These are phyloP conservation scores for Tinea semifulvella DNA, from an alignment of 2,888 invertebrate species.

Conservation along the genomic window DNA sequence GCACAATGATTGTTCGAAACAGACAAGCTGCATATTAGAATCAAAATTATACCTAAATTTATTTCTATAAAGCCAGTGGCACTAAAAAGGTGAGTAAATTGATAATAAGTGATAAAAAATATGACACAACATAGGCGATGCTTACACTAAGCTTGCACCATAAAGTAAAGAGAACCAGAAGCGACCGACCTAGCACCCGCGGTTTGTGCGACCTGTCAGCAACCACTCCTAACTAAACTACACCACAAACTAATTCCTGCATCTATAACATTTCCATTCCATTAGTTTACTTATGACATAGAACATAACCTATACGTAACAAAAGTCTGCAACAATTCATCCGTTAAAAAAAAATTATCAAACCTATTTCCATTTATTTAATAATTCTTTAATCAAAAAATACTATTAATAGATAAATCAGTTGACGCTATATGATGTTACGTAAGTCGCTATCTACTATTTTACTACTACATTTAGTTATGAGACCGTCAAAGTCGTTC, in stretches of 20 bases:
- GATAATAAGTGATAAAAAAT: constrained; percentile 28
- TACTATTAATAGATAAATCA: too few relatives aligned
- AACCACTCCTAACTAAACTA: background rate
- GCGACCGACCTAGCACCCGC: constrained; percentile 5
- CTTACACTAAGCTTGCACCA: constrained; percentile 27
- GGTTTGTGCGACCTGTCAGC: constrained; percentile 1
- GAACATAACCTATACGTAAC: too few relatives aligned
- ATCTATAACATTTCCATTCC: too few relatives aligned
- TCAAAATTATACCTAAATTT: constrained; percentile 31
- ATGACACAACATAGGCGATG: constrained; percentile 50
- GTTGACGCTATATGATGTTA: too few relatives aligned
- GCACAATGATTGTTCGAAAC: constrained; percentile 54
- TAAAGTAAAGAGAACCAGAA: background rate
- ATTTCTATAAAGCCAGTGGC: constrained; percentile 57
- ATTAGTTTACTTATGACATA: too few relatives aligned
- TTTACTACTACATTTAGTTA: too few relatives aligned
- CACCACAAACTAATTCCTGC: background rate
- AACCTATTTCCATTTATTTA: too few relatives aligned
- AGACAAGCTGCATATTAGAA: constrained; percentile 41
- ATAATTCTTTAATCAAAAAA: too few relatives aligned
- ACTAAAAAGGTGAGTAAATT: constrained; percentile 46
- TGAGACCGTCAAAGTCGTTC: too few relatives aligned
- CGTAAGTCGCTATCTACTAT: too few relatives aligned
- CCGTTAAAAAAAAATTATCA: too few relatives aligned
- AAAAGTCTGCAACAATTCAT: too few relatives aligned